Conservation (phyloP, 1,140 invertebrate species). For the Phymorhynchus buccinoides region DNA sequence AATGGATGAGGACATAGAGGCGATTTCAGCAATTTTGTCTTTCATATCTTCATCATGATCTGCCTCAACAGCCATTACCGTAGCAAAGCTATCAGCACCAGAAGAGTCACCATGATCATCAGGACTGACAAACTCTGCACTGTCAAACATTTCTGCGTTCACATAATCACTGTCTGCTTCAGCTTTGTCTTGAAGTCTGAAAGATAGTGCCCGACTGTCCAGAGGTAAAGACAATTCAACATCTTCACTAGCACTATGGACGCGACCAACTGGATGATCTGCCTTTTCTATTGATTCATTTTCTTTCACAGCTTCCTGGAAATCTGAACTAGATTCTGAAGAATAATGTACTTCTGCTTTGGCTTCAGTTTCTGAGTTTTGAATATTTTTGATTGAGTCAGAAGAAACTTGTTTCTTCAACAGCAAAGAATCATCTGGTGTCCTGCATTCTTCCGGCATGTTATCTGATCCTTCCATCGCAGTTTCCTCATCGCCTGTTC, state of each 20-base stretch:
- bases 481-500: slow-evolving; percentile 30
- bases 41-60: slow-evolving; percentile 86
- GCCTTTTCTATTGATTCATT: background rate
- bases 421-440: slow-evolving; percentile 23
- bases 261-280: slow-evolving; percentile 3
- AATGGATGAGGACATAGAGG: slow-evolving; percentile 74
- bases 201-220: background rate
- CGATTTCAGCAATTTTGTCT: slow-evolving; percentile 75
- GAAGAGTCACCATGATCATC: slow-evolving; percentile 80
- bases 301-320: slow-evolving; percentile 54
- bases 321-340: slow-evolving; percentile 36
- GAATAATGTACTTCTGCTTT: background rate
- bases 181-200: slow-evolving; percentile 16
- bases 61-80: slow-evolving; percentile 73
- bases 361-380: slow-evolving; percentile 76
- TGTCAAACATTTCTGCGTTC: slow-evolving; percentile 20
- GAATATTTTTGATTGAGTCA: slow-evolving; percentile 80
- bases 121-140: slow-evolving; percentile 42
- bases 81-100: slow-evolving; percentile 87
- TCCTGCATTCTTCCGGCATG: slow-evolving; percentile 28
- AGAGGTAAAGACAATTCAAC: slow-evolving; percentile 15
- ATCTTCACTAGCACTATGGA: slow-evolving; percentile 44
- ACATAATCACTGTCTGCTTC: slow-evolving; percentile 27
- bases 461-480: slow-evolving; percentile 40
- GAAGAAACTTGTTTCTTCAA: slow-evolving; percentile 72